phyloP scores from a whole-genome alignment of 2,113 vertebrate species.

The Phalacrocorax aristotelis region DNA sequence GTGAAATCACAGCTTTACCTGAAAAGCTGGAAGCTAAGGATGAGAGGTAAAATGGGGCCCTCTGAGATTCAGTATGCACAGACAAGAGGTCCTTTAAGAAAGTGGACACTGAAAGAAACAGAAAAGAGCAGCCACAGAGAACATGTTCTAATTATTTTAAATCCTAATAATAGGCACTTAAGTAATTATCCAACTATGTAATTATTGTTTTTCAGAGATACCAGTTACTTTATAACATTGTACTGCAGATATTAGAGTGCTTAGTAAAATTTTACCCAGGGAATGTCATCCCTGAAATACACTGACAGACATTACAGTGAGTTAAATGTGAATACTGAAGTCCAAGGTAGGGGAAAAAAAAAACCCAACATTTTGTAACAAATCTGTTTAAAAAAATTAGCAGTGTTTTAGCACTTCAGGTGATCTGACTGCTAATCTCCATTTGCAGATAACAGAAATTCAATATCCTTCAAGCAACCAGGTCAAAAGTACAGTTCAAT shows the following conservation, averaged over 20 bases:
- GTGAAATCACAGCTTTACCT: not conserved
- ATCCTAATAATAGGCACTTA: not conserved
- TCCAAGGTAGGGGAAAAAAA: not conserved
- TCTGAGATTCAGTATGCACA: not conserved
- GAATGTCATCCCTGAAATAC: not conserved
- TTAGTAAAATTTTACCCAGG: not conserved
- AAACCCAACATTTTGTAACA: not conserved
- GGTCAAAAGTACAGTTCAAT: conserved; percentile 56
- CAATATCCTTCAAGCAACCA: conserved; percentile 34
- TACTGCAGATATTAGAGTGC: not conserved
- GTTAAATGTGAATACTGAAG: not conserved
- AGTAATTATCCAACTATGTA: not conserved
- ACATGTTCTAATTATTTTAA: not conserved
- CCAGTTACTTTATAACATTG: not conserved
- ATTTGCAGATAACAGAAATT: conserved; percentile 43
- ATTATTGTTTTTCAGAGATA: not conserved
- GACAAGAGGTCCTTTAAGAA: not conserved
- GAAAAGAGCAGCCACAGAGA: not conserved
- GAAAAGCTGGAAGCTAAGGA: not conserved
- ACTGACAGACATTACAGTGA: not conserved
- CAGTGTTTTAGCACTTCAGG: conserved; percentile 18
- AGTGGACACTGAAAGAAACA: not conserved
- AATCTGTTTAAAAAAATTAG: conserved; percentile 14
- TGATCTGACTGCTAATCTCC: conserved; percentile 44
- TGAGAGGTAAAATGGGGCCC: not conserved